Evolutionary conservation across 2,888 invertebrate genomes (phyloP), one percentile per base, ranked within the genome.

Genomic region (Drosophila stalkeri): DNA sequence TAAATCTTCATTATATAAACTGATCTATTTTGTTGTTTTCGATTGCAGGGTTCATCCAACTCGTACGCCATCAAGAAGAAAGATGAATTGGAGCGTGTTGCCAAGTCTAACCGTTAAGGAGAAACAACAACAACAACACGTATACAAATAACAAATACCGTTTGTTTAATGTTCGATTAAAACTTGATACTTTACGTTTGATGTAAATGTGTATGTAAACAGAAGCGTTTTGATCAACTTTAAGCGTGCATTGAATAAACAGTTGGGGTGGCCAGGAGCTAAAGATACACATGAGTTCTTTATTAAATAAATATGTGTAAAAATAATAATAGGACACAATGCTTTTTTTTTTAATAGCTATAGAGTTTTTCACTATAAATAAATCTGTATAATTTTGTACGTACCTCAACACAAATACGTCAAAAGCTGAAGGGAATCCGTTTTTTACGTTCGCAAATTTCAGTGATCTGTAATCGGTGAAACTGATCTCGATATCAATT

Each of bases 11-110:
- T 20, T 14, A 46, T 16, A 16, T 11, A 55, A 65, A 41, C 20
- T 44, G 1, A 55, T 35, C 8, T 51, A 35, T 41, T 54, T 54
- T 49, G 41, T 66, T 54, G 41, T 23, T 43, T 43, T 31, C 57
- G 20, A 63, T 92, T 91, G 0, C 92, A 96, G 96, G 99, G 99
- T 82, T 99, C 99, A 77, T 99, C 99, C 77, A 99, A 99, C 95
- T 99, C 99, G 44, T 99, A 99, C 92, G 99, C 99, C 88, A 99
- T 99, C 94, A 99, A 99, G 95, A 99, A 99, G 96, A 99, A 99
- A 94, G 99, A 99, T 94, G 99, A 99, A 95, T 95, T 99, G 94
- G 99, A 99, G 94, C 98, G 99, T 96, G 99, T 99, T 90, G 99
- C 99, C 93, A 99, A 99, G 94, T 99, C 99, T 94, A 99, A 99